These are phyloP conservation scores for Drosophila paramelanica DNA, from an alignment of 2,888 invertebrate genomes.

Conservation along the genomic window DNA sequence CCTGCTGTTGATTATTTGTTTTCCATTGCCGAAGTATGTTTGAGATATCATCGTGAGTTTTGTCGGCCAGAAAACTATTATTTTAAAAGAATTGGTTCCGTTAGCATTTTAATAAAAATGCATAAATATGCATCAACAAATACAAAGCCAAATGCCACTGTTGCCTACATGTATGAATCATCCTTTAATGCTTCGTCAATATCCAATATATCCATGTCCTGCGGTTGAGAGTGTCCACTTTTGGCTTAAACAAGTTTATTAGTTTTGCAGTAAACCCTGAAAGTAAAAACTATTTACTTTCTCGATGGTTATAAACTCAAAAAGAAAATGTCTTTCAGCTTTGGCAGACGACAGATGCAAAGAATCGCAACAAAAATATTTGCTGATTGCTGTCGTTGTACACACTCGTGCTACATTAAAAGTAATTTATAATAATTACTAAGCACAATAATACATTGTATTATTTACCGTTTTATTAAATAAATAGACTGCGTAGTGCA, in stretches of 20 bases:
- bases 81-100: slow-evolving; percentile 14
- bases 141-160: slow-evolving; percentile 26
- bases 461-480: slow-evolving; percentile 52
- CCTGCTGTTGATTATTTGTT: slow-evolving; percentile 76
- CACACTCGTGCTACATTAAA: neutral
- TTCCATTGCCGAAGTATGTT: slow-evolving; percentile 85
- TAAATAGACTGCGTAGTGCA: slow-evolving; percentile 38
- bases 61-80: slow-evolving; percentile 83
- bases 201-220: slow-evolving; percentile 84
- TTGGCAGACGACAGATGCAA: slow-evolving; percentile 12
- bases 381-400: slow-evolving; percentile 8
- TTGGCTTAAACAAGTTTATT: slow-evolving; percentile 17
- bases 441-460: slow-evolving; percentile 27
- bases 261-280: slow-evolving; percentile 14
- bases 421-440: slow-evolving; percentile 11
- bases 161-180: slow-evolving; percentile 85
- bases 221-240: slow-evolving; percentile 4
- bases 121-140: slow-evolving; percentile 14
- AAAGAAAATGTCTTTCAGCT: slow-evolving; percentile 41
- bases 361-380: slow-evolving; percentile 3
- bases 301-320: slow-evolving; percentile 4
- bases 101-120: slow-evolving; percentile 31
- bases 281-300: slow-evolving; percentile 18
- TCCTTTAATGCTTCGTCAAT: slow-evolving; percentile 84
- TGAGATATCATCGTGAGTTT: slow-evolving; percentile 84